Base-by-base conservation (phyloP, 2,888 invertebrate species). In the Heliconius cydno region DNA sequence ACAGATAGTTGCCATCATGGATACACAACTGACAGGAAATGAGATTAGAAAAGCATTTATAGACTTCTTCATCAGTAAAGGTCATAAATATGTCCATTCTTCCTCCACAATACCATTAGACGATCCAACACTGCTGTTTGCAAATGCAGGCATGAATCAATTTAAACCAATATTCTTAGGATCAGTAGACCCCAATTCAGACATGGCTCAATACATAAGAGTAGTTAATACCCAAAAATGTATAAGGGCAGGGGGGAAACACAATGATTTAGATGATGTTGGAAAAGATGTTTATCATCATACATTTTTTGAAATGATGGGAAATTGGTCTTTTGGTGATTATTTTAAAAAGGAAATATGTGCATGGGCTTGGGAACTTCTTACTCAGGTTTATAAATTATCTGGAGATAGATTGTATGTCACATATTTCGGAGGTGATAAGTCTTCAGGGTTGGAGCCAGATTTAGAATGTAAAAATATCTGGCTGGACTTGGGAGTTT, bases 291-390 rank as follows among this genome's bases (percentile, higher is more conserved):
- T 99, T 3, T 99, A 99, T 89, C 99, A 99, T 95, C 99, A 99
- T 88, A 99, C 99, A 5, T 99, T 99, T 94, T 99, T 99, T 94
- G 99, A 99, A 95, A 99, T 99, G 99, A 96, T 99, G 96, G 99
- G 99, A 12, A 99, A 99, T 91, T 99, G 99, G 99, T 99, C 99
- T 0, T 99, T 99, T 95, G 99, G 99, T n/a, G 99, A 99, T 92
- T 99, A 99, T 90, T 99, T 99, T 91, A 99, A 99, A 96, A 98
- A 97, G 92, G 99, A 99, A 95, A 97, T 99, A 83, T 99, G 99
- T 94, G 87, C 96, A 0, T 99, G 99, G 99, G 98, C 99, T 65
- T 99, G 99, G 99, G 98, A 99, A 91, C 96, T 99, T 85, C 95
- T 99, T 79, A 99, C 99, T 3, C 95, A 97, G 76, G 96, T 96